Evolutionary conservation across 2,113 vertebrate genomes (phyloP).

Genomic region (Perca fluviatilis): DNA sequence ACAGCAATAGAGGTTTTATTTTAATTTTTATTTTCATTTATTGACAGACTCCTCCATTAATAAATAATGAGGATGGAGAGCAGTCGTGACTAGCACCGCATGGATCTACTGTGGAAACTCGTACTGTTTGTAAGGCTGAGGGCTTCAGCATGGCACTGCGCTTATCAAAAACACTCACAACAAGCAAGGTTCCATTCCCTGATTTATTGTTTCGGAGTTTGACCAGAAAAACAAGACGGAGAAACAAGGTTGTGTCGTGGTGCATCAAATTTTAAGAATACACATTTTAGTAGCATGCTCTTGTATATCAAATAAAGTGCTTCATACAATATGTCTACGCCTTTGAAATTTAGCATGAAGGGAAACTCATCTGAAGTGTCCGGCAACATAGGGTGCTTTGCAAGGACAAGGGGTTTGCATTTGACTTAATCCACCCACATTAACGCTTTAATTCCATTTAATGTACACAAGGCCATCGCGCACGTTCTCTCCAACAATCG

Average conservation of each 20-base stretch:
- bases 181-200: not conserved
- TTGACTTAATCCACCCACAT: slow-evolving; percentile 62
- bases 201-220: slow-evolving; percentile 37
- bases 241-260: not conserved
- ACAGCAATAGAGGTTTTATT: slow-evolving; percentile 46
- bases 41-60: slow-evolving; percentile 74
- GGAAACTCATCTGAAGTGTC: slow-evolving; percentile 36
- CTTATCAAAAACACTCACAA: not conserved
- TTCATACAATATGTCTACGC: not conserved
- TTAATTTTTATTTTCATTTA: slow-evolving; percentile 67
- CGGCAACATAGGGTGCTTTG: not conserved
- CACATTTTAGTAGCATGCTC: not conserved
- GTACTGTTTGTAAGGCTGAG: not conserved
- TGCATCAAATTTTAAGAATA: not conserved
- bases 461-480: slow-evolving; percentile 59
- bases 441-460: slow-evolving; percentile 52
- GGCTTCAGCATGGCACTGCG: slow-evolving; percentile 2
- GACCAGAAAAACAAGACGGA: not conserved
- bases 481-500: not conserved
- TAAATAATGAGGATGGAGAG: slow-evolving; percentile 77
- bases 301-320: slow-evolving; percentile 17
- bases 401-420: slow-evolving; percentile 47
- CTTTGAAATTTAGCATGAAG: slow-evolving; percentile 16
- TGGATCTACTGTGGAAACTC: slow-evolving; percentile 40
- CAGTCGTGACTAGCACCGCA: slow-evolving; percentile 73